A percentile compares a stretch with the other conserved stretches of the same genome.
Evolutionary conservation across 2,797 vertebrate genomes (phyloP).

Genomic region (Liparis tanakae): DNA sequence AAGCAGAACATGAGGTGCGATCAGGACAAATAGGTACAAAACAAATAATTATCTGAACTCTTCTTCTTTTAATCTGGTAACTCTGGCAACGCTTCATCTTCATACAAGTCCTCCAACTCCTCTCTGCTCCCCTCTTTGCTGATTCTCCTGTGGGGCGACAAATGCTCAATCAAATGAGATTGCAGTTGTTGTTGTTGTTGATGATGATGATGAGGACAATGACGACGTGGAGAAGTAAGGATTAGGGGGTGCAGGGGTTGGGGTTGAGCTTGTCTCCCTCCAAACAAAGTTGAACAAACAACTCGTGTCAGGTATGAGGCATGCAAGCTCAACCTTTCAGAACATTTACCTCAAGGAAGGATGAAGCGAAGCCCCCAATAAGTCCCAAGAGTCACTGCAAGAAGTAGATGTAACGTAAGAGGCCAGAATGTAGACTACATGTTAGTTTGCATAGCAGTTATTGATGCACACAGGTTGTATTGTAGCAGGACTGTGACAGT

Average conservation of each 20-base stretch:
- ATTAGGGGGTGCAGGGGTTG: background rate
- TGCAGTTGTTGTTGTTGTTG: slow-evolving; percentile 21
- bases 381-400: slow-evolving; percentile 83
- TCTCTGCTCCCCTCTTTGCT: slow-evolving; percentile 80
- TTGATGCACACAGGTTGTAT: slow-evolving; percentile 13
- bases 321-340: slow-evolving; percentile 31
- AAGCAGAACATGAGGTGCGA: background rate
- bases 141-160: slow-evolving; percentile 70
- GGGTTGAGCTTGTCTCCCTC: slow-evolving; percentile 42
- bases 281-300: slow-evolving; percentile 51
- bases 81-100: slow-evolving; percentile 78
- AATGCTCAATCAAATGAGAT: slow-evolving; percentile 31
- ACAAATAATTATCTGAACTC: slow-evolving; percentile 2
- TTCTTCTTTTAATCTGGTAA: background rate
- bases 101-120: slow-evolving; percentile 83
- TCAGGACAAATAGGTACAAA: slow-evolving; percentile 34
- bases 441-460: slow-evolving; percentile 15
- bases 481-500: background rate
- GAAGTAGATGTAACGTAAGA: slow-evolving; percentile 62
- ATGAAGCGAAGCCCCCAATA: slow-evolving; percentile 85
- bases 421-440: slow-evolving; percentile 17
- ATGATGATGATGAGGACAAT: slow-evolving; percentile 8
- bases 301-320: slow-evolving; percentile 45
- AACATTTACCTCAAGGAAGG: slow-evolving; percentile 88
- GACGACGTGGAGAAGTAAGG: background rate